These are phyloP conservation scores for Drosophila persimilis DNA, from an alignment of 1,140 invertebrate genomes.

Conservation along the genomic window DNA sequence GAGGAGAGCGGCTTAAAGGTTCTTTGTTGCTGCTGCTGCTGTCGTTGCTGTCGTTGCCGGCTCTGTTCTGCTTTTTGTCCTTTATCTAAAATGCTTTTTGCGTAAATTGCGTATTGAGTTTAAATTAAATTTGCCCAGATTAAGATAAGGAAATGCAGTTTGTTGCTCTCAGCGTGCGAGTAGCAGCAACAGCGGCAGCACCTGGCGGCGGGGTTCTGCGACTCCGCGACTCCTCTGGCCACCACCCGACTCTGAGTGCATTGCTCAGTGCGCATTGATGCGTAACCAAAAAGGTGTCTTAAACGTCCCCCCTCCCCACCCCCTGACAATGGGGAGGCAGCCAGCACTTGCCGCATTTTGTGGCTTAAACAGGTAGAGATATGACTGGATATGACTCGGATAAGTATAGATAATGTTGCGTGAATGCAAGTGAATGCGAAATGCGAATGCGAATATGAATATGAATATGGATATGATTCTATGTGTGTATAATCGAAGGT, in stretches of 20 bases:
- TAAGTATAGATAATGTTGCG: constrained; percentile 9
- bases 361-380: constrained; percentile 27
- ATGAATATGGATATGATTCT: not conserved
- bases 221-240: constrained; percentile 5
- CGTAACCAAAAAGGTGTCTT: constrained; percentile 75
- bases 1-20: constrained; percentile 3
- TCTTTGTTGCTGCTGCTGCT: constrained; percentile 28
- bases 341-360: not conserved
- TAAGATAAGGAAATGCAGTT: constrained; percentile 76
- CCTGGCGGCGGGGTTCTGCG: constrained; percentile 26
- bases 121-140: constrained; percentile 80
- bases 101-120: constrained; percentile 81
- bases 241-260: no score
- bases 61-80: constrained; percentile 40
- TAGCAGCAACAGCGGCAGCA: constrained; percentile 15
- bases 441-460: not conserved
- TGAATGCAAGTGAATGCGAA: constrained; percentile 16
- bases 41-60: constrained; percentile 14
- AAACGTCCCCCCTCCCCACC: constrained; percentile 50
- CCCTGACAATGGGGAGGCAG: constrained; percentile 1
- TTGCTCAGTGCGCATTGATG: constrained; percentile 40
- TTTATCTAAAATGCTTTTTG: constrained; percentile 82
- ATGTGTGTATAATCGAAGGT: not conserved
- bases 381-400: constrained; percentile 12
- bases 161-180: constrained; percentile 1